Conservation (phyloP, 1,140 invertebrate genomes). For the Proctacanthus coquilletti region DNA sequence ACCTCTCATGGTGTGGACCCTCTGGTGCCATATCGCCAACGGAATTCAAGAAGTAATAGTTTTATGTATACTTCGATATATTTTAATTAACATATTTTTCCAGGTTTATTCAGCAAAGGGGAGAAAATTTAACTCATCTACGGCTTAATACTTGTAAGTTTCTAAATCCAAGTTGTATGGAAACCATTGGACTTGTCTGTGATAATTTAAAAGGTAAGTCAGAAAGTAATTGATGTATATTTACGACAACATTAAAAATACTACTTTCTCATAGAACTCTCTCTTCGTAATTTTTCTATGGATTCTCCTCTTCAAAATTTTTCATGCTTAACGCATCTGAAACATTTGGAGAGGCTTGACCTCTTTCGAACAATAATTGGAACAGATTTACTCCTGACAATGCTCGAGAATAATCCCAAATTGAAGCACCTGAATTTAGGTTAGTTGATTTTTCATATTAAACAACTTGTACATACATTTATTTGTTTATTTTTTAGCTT, state of each 20-base stretch:
- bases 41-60: slow-evolving; percentile 22
- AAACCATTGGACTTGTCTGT: slow-evolving; percentile 43
- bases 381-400: slow-evolving; percentile 41
- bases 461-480: not conserved
- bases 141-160: slow-evolving; percentile 61
- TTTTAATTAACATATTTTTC: slow-evolving; percentile 5
- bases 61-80: not conserved
- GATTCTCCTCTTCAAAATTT: slow-evolving; percentile 42
- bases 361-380: slow-evolving; percentile 57
- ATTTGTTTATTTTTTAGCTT: slow-evolving; percentile 14
- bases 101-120: slow-evolving; percentile 52
- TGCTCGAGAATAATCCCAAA: slow-evolving; percentile 46
- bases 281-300: slow-evolving; percentile 37
- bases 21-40: slow-evolving; percentile 34
- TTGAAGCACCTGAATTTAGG: slow-evolving; percentile 58
- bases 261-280: slow-evolving; percentile 45
- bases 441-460: slow-evolving; percentile 21
- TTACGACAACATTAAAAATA: too few species aligned
- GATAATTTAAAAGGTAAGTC: slow-evolving; percentile 51
- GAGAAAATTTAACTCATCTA: slow-evolving; percentile 48
- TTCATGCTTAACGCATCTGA: slow-evolving; percentile 39
- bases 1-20: slow-evolving; percentile 79
- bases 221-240: too few species aligned
- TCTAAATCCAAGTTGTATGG: slow-evolving; percentile 46
- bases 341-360: slow-evolving; percentile 54